These are phyloP conservation scores for Melipona bicolor DNA, from an alignment of 2,888 invertebrate species.

Conservation along the genomic window DNA sequence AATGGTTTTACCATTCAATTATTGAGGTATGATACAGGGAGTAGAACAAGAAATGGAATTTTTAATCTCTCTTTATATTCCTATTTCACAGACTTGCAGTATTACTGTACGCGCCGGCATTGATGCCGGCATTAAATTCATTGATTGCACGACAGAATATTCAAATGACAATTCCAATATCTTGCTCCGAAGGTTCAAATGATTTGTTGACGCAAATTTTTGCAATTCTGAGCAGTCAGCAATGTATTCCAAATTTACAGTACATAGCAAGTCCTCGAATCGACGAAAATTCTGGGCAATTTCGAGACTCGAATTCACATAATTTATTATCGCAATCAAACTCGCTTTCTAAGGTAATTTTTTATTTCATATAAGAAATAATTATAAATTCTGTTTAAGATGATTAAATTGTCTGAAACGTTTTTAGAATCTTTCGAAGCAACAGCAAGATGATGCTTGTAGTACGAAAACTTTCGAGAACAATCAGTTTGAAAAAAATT, in stretches of 20 bases:
- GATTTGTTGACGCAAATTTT: constrained; percentile 58
- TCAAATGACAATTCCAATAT: constrained; percentile 42
- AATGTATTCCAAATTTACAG: constrained; percentile 49
- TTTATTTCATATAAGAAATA: too few species aligned
- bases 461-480: background rate
- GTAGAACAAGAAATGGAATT: background rate
- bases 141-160: constrained; percentile 54
- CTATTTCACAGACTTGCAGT: constrained; percentile 52
- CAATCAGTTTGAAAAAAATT: constrained; percentile 8
- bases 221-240: constrained; percentile 48
- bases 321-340: background rate
- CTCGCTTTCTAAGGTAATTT: constrained; percentile 2
- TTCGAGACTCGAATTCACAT: background rate
- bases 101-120: constrained; percentile 56
- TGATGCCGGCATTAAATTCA: constrained; percentile 60
- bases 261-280: constrained; percentile 6
- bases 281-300: constrained; percentile 8
- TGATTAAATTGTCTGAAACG: background rate
- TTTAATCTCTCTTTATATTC: background rate
- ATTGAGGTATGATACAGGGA: constrained; percentile 38
- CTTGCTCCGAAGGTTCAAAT: constrained; percentile 54
- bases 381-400: background rate
- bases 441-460: background rate
- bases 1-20: constrained; percentile 55
- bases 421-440: constrained; percentile 9